Percentiles rank a stretch among this genome's conserved stretches.
phyloP scores from a whole-genome alignment of 2,888 invertebrate genomes.

The Volucella bombylans region DNA sequence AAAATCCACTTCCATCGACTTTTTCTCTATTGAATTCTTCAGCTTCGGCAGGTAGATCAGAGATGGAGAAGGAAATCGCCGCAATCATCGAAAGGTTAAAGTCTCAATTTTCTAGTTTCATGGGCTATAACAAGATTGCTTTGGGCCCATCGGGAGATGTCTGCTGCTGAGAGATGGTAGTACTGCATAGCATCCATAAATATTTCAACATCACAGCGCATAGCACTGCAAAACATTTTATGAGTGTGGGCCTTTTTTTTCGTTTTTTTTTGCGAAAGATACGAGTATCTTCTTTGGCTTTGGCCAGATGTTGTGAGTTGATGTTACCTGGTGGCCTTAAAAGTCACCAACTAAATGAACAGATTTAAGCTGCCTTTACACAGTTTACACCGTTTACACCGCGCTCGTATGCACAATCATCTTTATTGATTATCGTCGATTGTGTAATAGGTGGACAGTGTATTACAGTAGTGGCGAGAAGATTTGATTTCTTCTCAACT shows the following conservation, averaged over 20 bases:
- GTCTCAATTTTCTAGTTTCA: conserved; percentile 71
- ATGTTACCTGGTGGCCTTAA: conserved; percentile 50
- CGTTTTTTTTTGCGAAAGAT: too few relatives aligned
- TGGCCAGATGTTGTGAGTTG: conserved; percentile 50
- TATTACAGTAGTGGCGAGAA: conserved; percentile 33
- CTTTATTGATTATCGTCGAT: conserved; percentile 54
- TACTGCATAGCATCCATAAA: conserved; percentile 39
- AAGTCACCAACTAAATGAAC: conserved; percentile 44
- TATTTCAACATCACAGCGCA: conserved; percentile 58
- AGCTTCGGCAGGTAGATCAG: not conserved
- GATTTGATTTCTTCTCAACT: not conserved
- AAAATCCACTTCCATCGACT: conserved; percentile 35
- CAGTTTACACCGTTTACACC: too few relatives aligned
- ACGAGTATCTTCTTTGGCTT: conserved; percentile 3
- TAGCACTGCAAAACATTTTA: conserved; percentile 37
- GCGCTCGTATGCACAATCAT: conserved; percentile 14
- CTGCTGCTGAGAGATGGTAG: conserved; percentile 3
- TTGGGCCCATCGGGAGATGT: conserved; percentile 31
- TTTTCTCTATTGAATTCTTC: conserved; percentile 55
- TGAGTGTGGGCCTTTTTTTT: too few relatives aligned
- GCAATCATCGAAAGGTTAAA: conserved; percentile 64
- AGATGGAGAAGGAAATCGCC: conserved; percentile 2
- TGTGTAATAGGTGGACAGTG: conserved; percentile 48
- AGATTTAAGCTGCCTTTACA: conserved; percentile 23
- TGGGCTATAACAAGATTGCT: conserved; percentile 59